A percentile compares a stretch with the other conserved stretches of the same genome.
Conservation (phyloP, 2,113 vertebrate genomes). For the Anguilla japonica region DNA sequence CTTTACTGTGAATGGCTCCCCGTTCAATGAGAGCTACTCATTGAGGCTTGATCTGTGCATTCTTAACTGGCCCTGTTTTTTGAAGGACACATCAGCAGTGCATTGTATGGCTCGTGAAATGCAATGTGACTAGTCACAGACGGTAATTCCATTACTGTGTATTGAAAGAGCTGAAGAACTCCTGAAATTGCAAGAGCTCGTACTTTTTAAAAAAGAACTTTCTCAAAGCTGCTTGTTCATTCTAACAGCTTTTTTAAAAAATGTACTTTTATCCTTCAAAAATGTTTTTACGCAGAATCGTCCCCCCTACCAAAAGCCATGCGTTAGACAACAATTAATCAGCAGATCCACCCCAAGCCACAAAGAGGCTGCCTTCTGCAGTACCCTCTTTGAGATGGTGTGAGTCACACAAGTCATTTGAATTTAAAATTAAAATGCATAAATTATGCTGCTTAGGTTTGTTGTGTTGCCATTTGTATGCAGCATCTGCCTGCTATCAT, state of each 20-base stretch:
- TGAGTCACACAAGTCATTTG: conserved; percentile 29
- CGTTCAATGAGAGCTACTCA: not conserved
- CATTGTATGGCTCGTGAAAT: not conserved
- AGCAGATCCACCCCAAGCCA: conserved; percentile 15
- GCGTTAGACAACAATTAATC: conserved; percentile 27
- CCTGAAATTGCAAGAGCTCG: not conserved
- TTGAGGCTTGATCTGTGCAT: not conserved
- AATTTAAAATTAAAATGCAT: conserved; percentile 22
- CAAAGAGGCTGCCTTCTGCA: not conserved
- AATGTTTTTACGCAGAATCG: not conserved
- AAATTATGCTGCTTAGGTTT: conserved; percentile 8
- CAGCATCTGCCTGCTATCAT: conserved; percentile 4
- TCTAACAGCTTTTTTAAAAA: not conserved
- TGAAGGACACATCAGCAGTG: not conserved
- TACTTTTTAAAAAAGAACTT: not conserved
- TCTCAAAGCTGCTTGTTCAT: not conserved
- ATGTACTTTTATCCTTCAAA: not conserved
- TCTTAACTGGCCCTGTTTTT: not conserved
- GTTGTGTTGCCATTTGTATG: conserved; percentile 20
- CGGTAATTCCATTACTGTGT: not conserved
- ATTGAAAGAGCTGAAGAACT: not conserved
- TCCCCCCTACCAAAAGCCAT: not conserved
- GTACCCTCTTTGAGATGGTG: not conserved
- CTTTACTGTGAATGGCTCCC: not conserved
- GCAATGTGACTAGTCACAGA: not conserved